Base-by-base conservation (phyloP, 1,140 invertebrate genomes). In the Brachionus koreanus region DNA sequence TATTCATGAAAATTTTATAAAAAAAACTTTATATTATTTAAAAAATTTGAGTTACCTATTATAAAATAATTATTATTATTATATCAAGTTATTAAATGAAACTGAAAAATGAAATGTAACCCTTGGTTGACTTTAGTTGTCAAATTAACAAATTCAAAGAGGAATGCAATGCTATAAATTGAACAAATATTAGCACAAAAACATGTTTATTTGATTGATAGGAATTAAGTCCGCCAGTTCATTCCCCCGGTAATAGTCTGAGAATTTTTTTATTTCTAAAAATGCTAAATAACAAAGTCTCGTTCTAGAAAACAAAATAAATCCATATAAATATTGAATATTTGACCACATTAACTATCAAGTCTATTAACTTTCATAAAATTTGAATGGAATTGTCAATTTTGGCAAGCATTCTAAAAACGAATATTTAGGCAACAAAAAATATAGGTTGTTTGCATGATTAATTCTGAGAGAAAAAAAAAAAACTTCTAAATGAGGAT, bases 321-420 rank as follows among this genome's bases (percentile, higher is more conserved):
- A 65, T 33, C 63, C 63, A 33, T 65, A 65, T 65, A 65, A 65
- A 65, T 65, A 65, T 65, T 33, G 63, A 33, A 33, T 65, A 65
- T 65, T 65, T 65, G 63, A 65, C 63, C 63, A 65, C 63, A 65
- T 65, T 65, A 65, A 65, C 16, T 69, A 69, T 37, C 65, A 69
- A 69, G 33, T n/a, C 29, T 39, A 69, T 37, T 9, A 69, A 69
- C 33, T 37, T 37, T 19, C 16, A 37, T 0, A 42, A 39, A 37
- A 69, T 69, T 69, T 65, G 63, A 65, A 65, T 33, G 63, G 63
- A 65, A 65, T 65, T 65, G 63, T 65, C 63, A 65, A 65, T 65
- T 65, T 65, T 65, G 25, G 63, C 25, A 65, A 65, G 63, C 63
- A 65, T 65, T 65, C 6, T 13, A 69, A 37, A 39, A 69, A 69